Evolutionary conservation across 2,113 vertebrate genomes (phyloP).

Genomic region (Syngnathus floridae): DNA sequence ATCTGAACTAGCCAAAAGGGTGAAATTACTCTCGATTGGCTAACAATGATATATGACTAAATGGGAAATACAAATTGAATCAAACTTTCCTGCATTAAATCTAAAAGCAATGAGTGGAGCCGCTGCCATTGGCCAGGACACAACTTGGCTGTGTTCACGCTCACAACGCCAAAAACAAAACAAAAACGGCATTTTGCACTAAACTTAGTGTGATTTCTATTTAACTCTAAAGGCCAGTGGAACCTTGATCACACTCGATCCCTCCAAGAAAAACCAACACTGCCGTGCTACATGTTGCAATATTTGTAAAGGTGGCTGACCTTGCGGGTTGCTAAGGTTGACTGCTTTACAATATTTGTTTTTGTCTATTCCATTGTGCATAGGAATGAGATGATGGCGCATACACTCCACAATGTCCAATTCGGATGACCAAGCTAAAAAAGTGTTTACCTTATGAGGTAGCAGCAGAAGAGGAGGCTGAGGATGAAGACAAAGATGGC

Average conservation of each 20-base stretch:
- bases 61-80: background rate
- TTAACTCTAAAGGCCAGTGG: background rate
- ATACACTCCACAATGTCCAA: background rate
- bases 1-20: background rate
- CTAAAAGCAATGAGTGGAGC: too few species aligned
- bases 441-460: constrained; percentile 88
- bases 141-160: too few species aligned
- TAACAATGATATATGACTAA: background rate
- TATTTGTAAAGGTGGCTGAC: background rate
- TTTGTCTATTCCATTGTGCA: background rate
- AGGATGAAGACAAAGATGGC: constrained; percentile 99
- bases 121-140: too few species aligned
- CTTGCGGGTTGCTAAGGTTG: background rate
- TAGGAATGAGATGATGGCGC: background rate
- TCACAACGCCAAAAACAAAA: too few species aligned
- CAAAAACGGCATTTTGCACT: too few species aligned
- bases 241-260: background rate
- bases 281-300: background rate
- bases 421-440: background rate
- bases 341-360: constrained; percentile 9
- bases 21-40: background rate
- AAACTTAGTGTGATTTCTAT: constrained; percentile 1
- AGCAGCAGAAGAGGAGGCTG: constrained; percentile 99
- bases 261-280: background rate
- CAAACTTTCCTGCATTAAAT: background rate